Percentiles rank a stretch among this genome's conserved stretches.
Conservation (phyloP, 2,888 invertebrate species). For the Labia minor region DNA sequence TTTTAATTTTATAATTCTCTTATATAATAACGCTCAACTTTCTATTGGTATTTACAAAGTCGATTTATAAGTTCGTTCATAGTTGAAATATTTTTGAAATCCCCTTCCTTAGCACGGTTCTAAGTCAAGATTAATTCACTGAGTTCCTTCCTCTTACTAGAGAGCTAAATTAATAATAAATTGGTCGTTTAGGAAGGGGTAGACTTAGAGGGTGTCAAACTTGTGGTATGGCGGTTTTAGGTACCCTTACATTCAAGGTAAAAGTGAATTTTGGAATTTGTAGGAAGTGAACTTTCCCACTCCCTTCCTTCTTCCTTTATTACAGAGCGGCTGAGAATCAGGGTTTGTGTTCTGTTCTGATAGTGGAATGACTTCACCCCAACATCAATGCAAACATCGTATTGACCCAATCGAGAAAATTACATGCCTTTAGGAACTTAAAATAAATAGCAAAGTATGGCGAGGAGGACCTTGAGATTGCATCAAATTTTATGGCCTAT, state of each 20-base stretch:
- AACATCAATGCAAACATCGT: background rate
- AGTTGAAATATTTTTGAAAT: too few species aligned
- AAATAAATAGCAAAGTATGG: background rate
- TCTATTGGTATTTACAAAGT: too few species aligned
- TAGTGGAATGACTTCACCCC: background rate
- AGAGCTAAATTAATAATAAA: too few species aligned
- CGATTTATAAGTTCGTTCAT: too few species aligned
- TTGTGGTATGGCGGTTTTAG: background rate
- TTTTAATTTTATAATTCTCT: too few species aligned
- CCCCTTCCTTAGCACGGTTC: too few species aligned
- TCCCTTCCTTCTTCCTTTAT: background rate
- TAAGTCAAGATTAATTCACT: too few species aligned
- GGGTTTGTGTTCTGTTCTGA: background rate
- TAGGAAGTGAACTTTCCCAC: background rate
- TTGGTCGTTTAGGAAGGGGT: too few species aligned
- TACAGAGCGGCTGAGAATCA: background rate
- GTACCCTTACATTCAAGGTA: background rate
- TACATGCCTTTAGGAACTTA: background rate
- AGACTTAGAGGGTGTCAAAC: background rate
- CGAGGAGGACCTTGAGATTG: background rate
- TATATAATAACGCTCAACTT: too few species aligned
- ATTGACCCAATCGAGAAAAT: background rate
- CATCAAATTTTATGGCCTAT: background rate
- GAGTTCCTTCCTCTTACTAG: too few species aligned
- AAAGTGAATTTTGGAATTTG: background rate